These are phyloP conservation scores for Baryphthengus martii DNA, from an alignment of 2,113 vertebrate species.

Conservation along the genomic window DNA sequence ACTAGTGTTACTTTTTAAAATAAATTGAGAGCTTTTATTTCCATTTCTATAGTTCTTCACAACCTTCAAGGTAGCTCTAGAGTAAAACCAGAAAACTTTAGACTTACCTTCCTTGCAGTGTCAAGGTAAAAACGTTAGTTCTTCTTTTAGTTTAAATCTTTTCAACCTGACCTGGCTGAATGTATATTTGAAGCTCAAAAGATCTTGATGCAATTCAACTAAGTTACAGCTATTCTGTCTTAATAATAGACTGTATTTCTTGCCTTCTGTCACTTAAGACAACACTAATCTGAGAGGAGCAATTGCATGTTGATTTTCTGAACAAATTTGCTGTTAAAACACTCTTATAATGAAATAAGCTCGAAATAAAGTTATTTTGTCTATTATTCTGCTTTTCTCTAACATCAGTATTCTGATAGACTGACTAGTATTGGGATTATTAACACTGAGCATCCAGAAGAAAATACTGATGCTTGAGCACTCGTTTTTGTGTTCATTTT, in stretches of 20 bases:
- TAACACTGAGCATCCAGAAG: not conserved
- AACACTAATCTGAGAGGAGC: not conserved
- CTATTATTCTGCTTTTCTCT: not conserved
- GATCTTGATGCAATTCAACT: not conserved
- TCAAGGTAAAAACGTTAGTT: not conserved
- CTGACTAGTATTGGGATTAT: not conserved
- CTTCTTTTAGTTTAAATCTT: not conserved
- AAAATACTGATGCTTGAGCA: not conserved
- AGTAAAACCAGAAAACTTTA: not conserved
- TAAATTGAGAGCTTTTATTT: not conserved
- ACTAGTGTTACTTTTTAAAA: not conserved
- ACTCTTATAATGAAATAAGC: not conserved
- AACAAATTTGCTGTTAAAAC: not conserved
- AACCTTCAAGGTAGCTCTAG: not conserved
- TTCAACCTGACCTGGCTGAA: not conserved
- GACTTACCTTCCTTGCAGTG: not conserved
- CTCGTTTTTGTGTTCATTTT: not conserved
- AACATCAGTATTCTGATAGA: not conserved
- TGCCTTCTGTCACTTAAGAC: not conserved
- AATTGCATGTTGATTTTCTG: not conserved
- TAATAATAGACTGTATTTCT: not conserved
- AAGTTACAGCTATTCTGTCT: not conserved
- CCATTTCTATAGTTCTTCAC: not conserved
- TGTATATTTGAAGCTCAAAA: not conserved
- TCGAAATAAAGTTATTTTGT: not conserved